Percentiles rank a stretch among this genome's conserved stretches.
phyloP scores from a whole-genome alignment of 2,797 vertebrate genomes.

The Gymnothorax reevesii region DNA sequence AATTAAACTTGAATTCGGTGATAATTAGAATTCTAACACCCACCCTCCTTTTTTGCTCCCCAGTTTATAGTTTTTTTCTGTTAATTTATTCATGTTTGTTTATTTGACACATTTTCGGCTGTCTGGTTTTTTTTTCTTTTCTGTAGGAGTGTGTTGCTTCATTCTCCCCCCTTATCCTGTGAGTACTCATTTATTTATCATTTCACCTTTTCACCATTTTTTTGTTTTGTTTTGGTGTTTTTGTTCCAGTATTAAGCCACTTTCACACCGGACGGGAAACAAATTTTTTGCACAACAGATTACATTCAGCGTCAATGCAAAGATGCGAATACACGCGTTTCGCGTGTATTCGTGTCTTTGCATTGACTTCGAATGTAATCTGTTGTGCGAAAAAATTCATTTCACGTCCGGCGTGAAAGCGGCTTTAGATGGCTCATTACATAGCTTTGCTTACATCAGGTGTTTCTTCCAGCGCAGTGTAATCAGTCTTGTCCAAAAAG shows the following conservation, averaged over 20 bases:
- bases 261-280: too few species aligned
- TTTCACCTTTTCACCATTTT: constrained; percentile 14
- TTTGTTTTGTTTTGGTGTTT: constrained; percentile 18
- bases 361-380: too few species aligned
- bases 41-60: not conserved
- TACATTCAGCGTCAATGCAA: too few species aligned
- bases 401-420: too few species aligned
- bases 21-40: not conserved
- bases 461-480: not conserved
- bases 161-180: constrained; percentile 74
- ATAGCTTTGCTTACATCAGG: not conserved
- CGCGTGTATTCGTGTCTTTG: too few species aligned
- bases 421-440: not conserved
- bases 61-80: constrained; percentile 1
- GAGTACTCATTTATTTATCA: constrained; percentile 77
- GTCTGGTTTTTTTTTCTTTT: constrained; percentile 62
- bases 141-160: constrained; percentile 74
- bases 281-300: too few species aligned
- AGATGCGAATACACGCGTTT: too few species aligned
- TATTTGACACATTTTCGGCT: constrained; percentile 53
- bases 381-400: too few species aligned
- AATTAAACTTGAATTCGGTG: not conserved
- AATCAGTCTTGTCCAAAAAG: not conserved
- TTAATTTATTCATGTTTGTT: constrained; percentile 30
- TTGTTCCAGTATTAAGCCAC: not conserved